Conservation (phyloP, 2,113 vertebrate species). For the Hirundichthys speculiger region DNA sequence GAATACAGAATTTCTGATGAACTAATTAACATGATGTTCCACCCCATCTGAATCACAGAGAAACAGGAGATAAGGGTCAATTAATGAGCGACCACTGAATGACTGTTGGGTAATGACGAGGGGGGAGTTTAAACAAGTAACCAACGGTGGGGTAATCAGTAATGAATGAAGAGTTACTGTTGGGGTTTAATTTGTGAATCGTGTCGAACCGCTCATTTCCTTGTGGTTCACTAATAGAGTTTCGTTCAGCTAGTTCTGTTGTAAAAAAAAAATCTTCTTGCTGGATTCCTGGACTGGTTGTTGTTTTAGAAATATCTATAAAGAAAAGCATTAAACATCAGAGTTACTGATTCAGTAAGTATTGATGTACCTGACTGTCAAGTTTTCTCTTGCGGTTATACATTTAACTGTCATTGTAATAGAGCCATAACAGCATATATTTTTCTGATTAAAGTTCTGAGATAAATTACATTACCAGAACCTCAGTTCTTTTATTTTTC, state of each 20-base stretch:
- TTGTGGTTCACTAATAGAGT: no score
- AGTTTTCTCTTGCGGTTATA: no score
- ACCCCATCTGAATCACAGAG: background rate
- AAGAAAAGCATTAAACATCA: no score
- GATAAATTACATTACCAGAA: conserved; percentile 1
- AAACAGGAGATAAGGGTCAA: background rate
- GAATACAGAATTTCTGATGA: background rate
- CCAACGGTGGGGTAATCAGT: background rate
- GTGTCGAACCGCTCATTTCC: no score
- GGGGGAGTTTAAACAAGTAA: background rate
- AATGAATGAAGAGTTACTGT: background rate
- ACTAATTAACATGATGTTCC: background rate
- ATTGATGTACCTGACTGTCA: no score
- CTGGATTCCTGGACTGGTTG: no score
- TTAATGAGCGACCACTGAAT: background rate
- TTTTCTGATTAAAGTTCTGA: conserved; percentile 1
- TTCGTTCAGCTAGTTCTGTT: no score
- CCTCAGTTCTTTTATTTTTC: background rate
- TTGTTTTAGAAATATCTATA: no score
- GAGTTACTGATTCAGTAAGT: no score
- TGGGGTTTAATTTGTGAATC: background rate
- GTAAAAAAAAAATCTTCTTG: no score
- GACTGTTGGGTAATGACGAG: background rate
- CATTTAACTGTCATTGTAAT: no score
- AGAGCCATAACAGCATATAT: no score